Evolutionary conservation across 2,113 vertebrate species (phyloP).

Genomic region (Notothenia rossii): DNA sequence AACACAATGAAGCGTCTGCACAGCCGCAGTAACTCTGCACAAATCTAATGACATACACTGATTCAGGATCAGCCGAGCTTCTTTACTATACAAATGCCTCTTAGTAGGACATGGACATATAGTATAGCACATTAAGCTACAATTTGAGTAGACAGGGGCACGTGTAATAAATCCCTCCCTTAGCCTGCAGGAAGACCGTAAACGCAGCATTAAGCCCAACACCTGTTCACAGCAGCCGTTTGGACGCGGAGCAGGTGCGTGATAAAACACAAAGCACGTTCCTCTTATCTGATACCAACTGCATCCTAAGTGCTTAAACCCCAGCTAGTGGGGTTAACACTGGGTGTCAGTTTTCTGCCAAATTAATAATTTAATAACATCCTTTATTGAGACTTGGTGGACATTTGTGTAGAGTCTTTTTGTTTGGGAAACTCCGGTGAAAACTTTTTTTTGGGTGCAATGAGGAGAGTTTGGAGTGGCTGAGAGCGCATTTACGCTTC

Average conservation of each 20-base stretch:
- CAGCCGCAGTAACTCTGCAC: too few relatives aligned
- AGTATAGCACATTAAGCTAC: not conserved
- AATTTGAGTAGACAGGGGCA: not conserved
- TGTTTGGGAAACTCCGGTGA: not conserved
- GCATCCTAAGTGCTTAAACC: not conserved
- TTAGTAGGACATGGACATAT: not conserved
- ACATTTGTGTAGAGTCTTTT: rapidly evolving
- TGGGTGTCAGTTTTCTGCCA: not conserved
- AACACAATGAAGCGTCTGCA: conserved; percentile 2
- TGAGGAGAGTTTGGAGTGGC: not conserved
- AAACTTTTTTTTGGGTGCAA: not conserved
- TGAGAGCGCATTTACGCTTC: not conserved
- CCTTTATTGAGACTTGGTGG: too few relatives aligned
- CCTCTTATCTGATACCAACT: not conserved
- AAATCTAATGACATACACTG: not conserved
- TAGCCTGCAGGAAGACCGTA: conserved; percentile 4
- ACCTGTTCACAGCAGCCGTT: conserved; percentile 36
- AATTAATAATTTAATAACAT: not conserved
- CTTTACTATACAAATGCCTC: not conserved
- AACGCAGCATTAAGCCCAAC: not conserved
- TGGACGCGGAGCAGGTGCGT: conserved; percentile 13
- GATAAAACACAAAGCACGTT: not conserved
- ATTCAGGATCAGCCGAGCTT: not conserved
- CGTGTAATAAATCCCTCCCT: not conserved
- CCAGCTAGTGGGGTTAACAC: too few relatives aligned